These are phyloP conservation scores for Phoenoteleia sp. DNA, from an alignment of 2,888 invertebrate species.

Conservation along the genomic window DNA sequence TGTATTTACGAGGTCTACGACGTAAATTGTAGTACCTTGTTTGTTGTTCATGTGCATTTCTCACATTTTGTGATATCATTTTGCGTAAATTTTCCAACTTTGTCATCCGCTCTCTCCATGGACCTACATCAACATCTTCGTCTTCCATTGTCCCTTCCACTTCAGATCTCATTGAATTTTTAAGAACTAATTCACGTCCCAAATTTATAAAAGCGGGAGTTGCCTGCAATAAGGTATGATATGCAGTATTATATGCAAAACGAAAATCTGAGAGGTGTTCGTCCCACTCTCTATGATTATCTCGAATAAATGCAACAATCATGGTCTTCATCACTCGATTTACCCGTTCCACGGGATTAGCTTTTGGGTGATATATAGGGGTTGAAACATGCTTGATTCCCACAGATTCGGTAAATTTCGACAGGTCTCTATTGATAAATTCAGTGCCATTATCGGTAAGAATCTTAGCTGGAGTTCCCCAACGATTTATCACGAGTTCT, in stretches of 20 bases:
- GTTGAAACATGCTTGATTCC: no score
- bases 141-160: no score
- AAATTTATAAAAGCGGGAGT: constrained; percentile 17
- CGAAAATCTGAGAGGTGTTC: neutral
- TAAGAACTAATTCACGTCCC: neutral
- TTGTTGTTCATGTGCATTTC: neutral
- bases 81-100: neutral
- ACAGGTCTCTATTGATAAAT: neutral
- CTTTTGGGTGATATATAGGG: neutral
- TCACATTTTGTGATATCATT: neutral
- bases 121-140: no score
- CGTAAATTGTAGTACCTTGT: neutral
- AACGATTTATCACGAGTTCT: neutral
- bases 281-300: constrained; percentile 4
- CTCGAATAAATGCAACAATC: neutral
- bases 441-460: constrained; percentile 4
- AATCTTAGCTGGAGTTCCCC: neutral
- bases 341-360: neutral
- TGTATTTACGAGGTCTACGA: no score
- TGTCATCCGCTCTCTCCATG: neutral
- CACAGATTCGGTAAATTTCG: neutral
- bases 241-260: constrained; percentile 9
- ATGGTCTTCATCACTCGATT: constrained; percentile 1
- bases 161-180: neutral
- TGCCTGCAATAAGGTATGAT: neutral